Evolutionary conservation across 2,888 invertebrate species (phyloP).

Genomic region (Lissocephala sabroskyi): DNA sequence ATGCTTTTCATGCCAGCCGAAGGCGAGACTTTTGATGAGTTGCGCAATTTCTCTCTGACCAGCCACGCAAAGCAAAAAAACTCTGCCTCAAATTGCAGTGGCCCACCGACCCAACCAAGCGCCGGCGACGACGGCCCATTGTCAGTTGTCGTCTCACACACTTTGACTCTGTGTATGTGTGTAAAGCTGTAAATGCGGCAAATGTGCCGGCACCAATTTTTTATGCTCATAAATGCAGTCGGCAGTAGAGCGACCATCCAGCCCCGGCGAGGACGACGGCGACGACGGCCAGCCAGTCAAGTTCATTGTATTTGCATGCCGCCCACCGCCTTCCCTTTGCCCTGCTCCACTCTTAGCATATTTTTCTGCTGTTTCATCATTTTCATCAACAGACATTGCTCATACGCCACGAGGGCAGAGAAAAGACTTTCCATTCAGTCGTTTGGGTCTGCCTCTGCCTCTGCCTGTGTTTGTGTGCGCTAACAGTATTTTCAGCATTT

Average conservation of each 20-base stretch:
- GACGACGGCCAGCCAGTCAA: conserved; percentile 26
- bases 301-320: conserved; percentile 59
- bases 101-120: too few species aligned
- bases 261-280: conserved; percentile 8
- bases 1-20: conserved; percentile 20
- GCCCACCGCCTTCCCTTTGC: background rate
- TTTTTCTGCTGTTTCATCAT: conserved; percentile 66
- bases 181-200: conserved; percentile 59
- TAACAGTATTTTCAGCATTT: conserved; percentile 65
- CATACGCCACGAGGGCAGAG: conserved; percentile 63
- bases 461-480: conserved; percentile 42
- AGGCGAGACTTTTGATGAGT: conserved; percentile 52
- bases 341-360: conserved; percentile 32
- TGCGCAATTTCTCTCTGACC: conserved; percentile 27
- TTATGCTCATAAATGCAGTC: conserved; percentile 56
- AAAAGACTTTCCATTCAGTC: too few species aligned
- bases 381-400: conserved; percentile 58
- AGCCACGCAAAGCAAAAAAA: conserved; percentile 18
- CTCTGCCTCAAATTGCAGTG: conserved; percentile 23
- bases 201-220: conserved; percentile 54
- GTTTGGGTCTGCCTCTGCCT: conserved; percentile 24
- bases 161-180: conserved; percentile 32
- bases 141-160: conserved; percentile 38
- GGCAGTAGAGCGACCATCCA: conserved; percentile 11
- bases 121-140: too few species aligned